Conservation (phyloP, 2,797 vertebrate species). For the Lemur catta region DNA sequence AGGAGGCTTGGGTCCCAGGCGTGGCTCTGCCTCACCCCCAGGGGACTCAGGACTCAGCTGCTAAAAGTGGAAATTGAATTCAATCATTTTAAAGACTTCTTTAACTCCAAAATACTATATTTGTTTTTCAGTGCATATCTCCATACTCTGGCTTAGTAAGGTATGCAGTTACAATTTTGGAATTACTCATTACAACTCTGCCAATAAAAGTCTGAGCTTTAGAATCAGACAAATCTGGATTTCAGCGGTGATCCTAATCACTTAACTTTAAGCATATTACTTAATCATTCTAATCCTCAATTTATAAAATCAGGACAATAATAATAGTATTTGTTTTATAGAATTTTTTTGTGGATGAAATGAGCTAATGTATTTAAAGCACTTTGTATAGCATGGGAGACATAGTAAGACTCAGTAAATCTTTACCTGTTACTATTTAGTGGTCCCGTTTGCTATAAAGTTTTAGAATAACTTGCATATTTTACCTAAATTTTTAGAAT, state of each 20-base stretch:
- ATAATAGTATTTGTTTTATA: not conserved
- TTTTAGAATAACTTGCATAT: constrained; percentile 17
- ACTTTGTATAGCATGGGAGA: not conserved
- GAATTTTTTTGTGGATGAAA: constrained; percentile 25
- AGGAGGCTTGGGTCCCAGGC: not conserved
- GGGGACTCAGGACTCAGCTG: not conserved
- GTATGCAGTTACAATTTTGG: not conserved
- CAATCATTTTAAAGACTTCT: constrained; percentile 28
- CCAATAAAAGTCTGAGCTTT: not conserved
- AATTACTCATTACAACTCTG: not conserved
- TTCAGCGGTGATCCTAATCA: not conserved
- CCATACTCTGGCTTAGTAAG: not conserved
- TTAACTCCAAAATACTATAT: not conserved
- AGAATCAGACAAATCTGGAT: not conserved
- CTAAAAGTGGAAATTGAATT: constrained; percentile 8
- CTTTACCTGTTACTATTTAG: not conserved
- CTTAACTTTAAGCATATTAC: not conserved
- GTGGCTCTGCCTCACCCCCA: not conserved
- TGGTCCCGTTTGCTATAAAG: not conserved
- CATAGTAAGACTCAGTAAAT: not conserved
- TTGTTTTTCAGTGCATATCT: constrained; percentile 5
- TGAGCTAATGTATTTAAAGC: not conserved
- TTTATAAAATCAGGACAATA: constrained; percentile 8
- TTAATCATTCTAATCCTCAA: constrained; percentile 37
- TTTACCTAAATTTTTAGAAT: constrained; percentile 12